Base-by-base conservation (phyloP, 2,888 invertebrate genomes). In the Drosophila bunnanda region DNA sequence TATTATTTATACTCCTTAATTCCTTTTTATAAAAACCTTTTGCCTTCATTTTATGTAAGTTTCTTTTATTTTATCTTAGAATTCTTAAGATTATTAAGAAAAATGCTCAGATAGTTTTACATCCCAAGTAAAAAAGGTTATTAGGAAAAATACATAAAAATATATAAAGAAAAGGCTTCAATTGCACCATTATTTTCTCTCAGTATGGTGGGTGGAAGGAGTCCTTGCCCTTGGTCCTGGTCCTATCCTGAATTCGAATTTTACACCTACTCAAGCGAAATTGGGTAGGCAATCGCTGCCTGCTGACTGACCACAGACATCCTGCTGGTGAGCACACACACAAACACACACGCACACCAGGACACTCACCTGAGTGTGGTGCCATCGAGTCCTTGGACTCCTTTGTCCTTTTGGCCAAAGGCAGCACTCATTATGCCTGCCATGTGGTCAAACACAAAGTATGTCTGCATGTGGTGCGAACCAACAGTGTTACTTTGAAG, bases 361-460 rank as follows among this genome's bases (percentile, higher is more conserved):
- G 30, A 44, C 43, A 25, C 43, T 25, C 58, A 73, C 69, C 58
- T 61, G 71, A 71, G 43, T 43, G 44, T 46, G 25, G 43, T 55
- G 30, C 17, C 28, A 50, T 15, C 61, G 62, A 61, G 61, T 69
- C 43, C 57, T 32, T 39, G 17, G 30, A 43, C 32, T 46, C 50
- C 43, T 75, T 73, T 73, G 76, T 68, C 57, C 57, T n/a, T 43
- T 38, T 50, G 43, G 50, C 52, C 58, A n/a, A n/a, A 12, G 54
- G 50, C 56, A 30, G 20, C 77, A 39, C 59, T 82, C 87, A 87
- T 87, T 87, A 81, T 75, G 77, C 77, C 82, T 75, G 77, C 77
- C 82, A 74, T 87, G 88, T 80, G 87, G 83, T 87, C 85, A 76
- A 69, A 83, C 82, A 83, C 74, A 79, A 86, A 82, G 82, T 78